Percentiles rank a stretch among this genome's conserved stretches.
These are phyloP conservation scores for Halcyon smyrnensis DNA, from an alignment of 2,797 vertebrate genomes.

Conservation along the genomic window DNA sequence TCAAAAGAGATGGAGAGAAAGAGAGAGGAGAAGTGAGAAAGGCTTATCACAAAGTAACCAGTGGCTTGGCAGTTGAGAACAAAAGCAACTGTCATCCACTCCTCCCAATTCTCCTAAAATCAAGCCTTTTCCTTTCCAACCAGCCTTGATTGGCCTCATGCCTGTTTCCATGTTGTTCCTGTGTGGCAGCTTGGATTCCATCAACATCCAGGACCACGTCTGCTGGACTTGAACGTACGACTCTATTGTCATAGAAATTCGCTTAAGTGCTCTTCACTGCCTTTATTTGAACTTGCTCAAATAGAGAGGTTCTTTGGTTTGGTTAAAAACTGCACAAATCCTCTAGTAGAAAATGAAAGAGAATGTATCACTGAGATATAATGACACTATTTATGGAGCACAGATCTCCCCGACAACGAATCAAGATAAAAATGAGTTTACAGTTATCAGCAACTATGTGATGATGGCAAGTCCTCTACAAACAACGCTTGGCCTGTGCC, in stretches of 20 bases:
- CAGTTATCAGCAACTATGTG: neutral
- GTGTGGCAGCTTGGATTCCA: neutral
- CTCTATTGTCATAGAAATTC: neutral
- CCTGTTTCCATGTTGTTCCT: neutral
- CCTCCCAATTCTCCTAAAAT: neutral
- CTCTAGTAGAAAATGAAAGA: neutral
- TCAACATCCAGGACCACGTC: accelerated
- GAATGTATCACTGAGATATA: neutral
- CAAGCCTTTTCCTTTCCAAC: neutral
- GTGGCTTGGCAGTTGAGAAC: neutral
- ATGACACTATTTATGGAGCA: neutral
- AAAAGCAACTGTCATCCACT: neutral
- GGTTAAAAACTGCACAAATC: neutral
- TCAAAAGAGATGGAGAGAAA: neutral
- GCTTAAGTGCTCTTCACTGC: neutral
- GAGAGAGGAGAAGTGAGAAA: neutral
- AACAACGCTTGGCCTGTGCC: neutral
- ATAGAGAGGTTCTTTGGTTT: neutral
- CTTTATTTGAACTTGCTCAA: neutral
- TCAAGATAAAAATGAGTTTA: neutral
- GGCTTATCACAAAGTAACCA: neutral
- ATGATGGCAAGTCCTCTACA: neutral
- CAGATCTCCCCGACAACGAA: accelerated
- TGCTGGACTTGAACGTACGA: neutral
- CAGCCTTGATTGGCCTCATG: neutral